phyloP scores from a whole-genome alignment of 2,797 vertebrate species.

The Malacoraja senta region DNA sequence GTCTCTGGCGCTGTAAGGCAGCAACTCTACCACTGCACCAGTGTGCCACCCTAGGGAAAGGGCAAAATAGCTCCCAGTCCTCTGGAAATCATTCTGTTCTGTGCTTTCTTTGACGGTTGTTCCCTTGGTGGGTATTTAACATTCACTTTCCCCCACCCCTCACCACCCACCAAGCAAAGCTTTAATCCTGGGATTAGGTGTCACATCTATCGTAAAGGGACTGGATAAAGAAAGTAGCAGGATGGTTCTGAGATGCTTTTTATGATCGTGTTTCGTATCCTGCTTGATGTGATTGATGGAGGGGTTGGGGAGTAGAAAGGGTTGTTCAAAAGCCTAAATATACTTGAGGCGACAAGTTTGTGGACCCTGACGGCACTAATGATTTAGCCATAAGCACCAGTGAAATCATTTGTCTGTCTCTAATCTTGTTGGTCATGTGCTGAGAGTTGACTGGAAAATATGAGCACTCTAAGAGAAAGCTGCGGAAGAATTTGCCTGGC shows the following conservation, averaged over 20 bases:
- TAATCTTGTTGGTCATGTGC: background rate
- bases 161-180: too few species aligned
- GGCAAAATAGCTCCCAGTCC: too few species aligned
- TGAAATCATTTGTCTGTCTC: background rate
- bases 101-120: background rate
- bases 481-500: background rate
- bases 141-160: background rate
- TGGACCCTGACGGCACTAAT: background rate
- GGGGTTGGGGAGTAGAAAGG: background rate
- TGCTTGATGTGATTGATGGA: background rate
- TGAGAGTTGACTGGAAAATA: background rate
- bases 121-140: background rate
- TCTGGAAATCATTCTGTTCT: background rate
- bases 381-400: background rate
- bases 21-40: too few species aligned
- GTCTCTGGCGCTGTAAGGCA: too few species aligned
- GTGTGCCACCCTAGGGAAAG: too few species aligned
- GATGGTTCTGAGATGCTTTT: background rate
- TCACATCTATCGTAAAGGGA: background rate
- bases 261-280: background rate
- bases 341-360: background rate
- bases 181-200: background rate
- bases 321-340: background rate
- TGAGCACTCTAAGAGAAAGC: background rate
- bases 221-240: background rate